Conservation (phyloP, 2,797 vertebrate genomes). For the Thunnus albacares region DNA sequence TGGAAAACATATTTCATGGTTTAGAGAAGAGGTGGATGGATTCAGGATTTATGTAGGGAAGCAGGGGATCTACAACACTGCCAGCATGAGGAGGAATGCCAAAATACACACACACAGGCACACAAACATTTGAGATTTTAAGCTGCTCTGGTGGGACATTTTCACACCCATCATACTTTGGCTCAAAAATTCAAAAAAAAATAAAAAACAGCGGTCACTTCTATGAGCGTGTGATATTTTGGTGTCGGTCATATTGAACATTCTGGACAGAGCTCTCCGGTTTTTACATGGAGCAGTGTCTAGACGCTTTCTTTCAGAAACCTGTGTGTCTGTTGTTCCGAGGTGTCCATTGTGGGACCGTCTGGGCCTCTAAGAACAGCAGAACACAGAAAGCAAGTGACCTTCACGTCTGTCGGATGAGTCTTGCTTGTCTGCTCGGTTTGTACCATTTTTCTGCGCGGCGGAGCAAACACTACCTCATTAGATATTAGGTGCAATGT, state of each 20-base stretch:
- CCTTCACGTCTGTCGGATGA: slow-evolving; percentile 80
- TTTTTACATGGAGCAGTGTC: slow-evolving; percentile 16
- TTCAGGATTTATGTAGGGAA: slow-evolving; percentile 73
- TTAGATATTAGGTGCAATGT: slow-evolving; percentile 64
- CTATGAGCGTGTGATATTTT: slow-evolving; percentile 38
- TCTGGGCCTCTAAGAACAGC: slow-evolving; percentile 58
- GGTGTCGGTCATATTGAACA: slow-evolving; percentile 34
- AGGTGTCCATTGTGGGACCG: slow-evolving; percentile 58
- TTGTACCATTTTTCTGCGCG: slow-evolving; percentile 78
- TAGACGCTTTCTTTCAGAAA: slow-evolving; percentile 44
- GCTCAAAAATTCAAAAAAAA: slow-evolving; percentile 28
- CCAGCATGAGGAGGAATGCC: slow-evolving; percentile 65
- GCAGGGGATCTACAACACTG: slow-evolving; percentile 66
- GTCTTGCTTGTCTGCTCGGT: slow-evolving; percentile 73
- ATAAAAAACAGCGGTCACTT: slow-evolving; percentile 16
- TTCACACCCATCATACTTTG: slow-evolving; percentile 45
- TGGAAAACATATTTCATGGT: slow-evolving; percentile 68
- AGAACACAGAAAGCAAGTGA: slow-evolving; percentile 74
- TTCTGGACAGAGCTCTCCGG: slow-evolving; percentile 26
- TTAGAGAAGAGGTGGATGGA: slow-evolving; percentile 67
- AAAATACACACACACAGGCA: slow-evolving; percentile 60
- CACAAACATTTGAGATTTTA: slow-evolving; percentile 58
- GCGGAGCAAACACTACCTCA: slow-evolving; percentile 74
- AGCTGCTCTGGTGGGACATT: slow-evolving; percentile 55
- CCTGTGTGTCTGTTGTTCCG: slow-evolving; percentile 42